Conservation (phyloP, 2,888 invertebrate species). For the Nematopogon swammerdamellus region DNA sequence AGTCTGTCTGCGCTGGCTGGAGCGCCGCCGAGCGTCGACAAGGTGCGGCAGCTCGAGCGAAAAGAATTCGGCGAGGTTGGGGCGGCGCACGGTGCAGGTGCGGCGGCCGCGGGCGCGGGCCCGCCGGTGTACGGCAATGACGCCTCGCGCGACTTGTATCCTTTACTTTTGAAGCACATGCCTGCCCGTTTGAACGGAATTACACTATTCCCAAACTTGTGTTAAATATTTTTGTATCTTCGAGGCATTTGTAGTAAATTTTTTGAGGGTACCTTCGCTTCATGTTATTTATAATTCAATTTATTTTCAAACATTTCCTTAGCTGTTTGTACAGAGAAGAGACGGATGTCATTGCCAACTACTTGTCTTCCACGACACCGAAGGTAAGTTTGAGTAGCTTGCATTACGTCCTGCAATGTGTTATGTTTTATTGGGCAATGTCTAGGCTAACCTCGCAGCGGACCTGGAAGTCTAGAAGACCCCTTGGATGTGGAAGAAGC, state of each 20-base stretch:
- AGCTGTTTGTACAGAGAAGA: background rate
- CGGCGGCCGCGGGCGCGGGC: slow-evolving; percentile 8
- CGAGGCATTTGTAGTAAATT: too few species aligned
- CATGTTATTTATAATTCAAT: too few species aligned
- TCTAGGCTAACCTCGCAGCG: too few species aligned
- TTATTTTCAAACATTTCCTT: too few species aligned
- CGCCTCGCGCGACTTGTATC: slow-evolving; percentile 18
- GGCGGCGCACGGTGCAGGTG: slow-evolving; percentile 19
- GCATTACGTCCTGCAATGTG: too few species aligned
- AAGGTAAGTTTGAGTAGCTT: slow-evolving; percentile 9
- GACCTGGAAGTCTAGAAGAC: too few species aligned
- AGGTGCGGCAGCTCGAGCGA: slow-evolving; percentile 60
- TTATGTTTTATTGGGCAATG: too few species aligned
- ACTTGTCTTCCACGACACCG: slow-evolving; percentile 7
- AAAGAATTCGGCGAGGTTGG: slow-evolving; percentile 59
- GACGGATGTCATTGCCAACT: background rate
- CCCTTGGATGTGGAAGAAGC: too few species aligned
- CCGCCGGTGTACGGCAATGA: slow-evolving; percentile 30
- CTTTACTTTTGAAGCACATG: slow-evolving; percentile 4
- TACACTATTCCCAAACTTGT: too few species aligned
- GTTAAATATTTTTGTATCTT: too few species aligned
- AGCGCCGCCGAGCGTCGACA: slow-evolving; percentile 56
- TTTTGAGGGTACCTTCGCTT: too few species aligned
- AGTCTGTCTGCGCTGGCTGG: slow-evolving; percentile 63
- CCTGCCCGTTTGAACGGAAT: too few species aligned